A percentile compares a stretch with the other conserved stretches of the same genome.
Conservation (phyloP, 2,113 vertebrate species). For the Cyrtonyx montezumae region DNA sequence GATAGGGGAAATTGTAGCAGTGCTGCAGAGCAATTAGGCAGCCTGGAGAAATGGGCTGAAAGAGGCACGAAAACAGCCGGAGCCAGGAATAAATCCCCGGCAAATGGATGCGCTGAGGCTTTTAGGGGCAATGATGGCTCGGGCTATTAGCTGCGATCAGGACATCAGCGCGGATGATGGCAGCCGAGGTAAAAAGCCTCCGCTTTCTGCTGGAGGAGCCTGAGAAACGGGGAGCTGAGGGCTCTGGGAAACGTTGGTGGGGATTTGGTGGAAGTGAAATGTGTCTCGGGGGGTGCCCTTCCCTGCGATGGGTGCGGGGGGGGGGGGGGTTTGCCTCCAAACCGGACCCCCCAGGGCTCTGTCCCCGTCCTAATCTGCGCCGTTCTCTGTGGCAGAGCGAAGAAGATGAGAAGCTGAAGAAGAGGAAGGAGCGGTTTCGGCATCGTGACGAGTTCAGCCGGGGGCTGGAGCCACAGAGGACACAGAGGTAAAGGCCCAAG, state of each 20-base stretch:
- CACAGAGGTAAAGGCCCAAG: conserved; percentile 79
- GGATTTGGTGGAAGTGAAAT: neutral
- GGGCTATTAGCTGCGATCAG: neutral
- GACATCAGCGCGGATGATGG: neutral
- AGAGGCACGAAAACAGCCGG: neutral
- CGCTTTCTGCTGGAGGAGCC: neutral
- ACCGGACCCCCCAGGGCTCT: too few relatives aligned
- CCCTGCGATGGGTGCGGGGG: too few relatives aligned
- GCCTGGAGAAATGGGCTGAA: neutral
- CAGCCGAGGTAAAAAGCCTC: neutral
- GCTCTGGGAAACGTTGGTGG: neutral
- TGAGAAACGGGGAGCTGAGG: neutral
- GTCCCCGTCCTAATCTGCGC: neutral
- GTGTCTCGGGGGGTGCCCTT: neutral
- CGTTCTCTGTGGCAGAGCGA: conserved; percentile 78
- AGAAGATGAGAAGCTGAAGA: conserved; percentile 93
- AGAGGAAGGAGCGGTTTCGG: conserved; percentile 94
- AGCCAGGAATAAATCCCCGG: neutral
- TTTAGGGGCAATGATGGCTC: neutral
- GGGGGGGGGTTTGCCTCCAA: neutral
- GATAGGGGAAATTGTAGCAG: neutral
- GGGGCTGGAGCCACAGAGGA: conserved; percentile 78
- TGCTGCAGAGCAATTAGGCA: neutral
- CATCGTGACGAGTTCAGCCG: conserved; percentile 77
- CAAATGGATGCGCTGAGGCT: neutral